phyloP scores from a whole-genome alignment of 1,140 invertebrate genomes.

The Nasonia giraulti region DNA sequence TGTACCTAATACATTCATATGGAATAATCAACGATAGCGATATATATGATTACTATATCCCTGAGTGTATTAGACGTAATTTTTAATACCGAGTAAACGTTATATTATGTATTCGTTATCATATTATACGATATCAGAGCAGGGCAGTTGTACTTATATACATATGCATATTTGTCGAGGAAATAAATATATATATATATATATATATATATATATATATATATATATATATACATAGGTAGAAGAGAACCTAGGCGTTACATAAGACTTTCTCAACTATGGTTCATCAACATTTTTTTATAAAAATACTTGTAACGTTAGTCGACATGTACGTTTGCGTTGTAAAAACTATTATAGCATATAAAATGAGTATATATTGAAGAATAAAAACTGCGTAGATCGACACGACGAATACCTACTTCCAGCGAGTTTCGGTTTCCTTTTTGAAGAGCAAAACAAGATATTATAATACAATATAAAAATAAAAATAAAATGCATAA shows the following conservation, averaged over 20 bases:
- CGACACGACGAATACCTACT: background rate
- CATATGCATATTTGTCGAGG: background rate
- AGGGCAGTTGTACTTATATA: conserved; percentile 2
- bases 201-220: background rate
- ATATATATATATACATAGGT: background rate
- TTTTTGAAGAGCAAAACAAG: background rate
- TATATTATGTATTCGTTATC: background rate
- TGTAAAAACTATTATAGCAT: conserved; percentile 1
- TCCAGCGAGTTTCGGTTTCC: conserved; percentile 9
- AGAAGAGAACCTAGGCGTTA: background rate
- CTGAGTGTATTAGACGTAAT: conserved; percentile 23
- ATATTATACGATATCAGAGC: background rate
- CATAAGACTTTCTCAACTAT: background rate
- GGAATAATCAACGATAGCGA: background rate
- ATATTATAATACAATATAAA: background rate
- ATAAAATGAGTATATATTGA: background rate
- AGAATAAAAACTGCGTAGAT: background rate
- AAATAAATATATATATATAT: background rate
- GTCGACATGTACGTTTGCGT: conserved; percentile 21
- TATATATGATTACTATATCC: background rate
- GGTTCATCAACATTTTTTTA: conserved; percentile 27
- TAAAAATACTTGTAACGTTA: conserved; percentile 28
- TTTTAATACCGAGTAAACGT: conserved; percentile 14
- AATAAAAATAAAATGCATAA: background rate
- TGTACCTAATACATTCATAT: background rate